Percentiles rank a stretch among this genome's conserved stretches.
phyloP scores from a whole-genome alignment of 1,140 invertebrate genomes.

The Drosophila kurseongensis region DNA sequence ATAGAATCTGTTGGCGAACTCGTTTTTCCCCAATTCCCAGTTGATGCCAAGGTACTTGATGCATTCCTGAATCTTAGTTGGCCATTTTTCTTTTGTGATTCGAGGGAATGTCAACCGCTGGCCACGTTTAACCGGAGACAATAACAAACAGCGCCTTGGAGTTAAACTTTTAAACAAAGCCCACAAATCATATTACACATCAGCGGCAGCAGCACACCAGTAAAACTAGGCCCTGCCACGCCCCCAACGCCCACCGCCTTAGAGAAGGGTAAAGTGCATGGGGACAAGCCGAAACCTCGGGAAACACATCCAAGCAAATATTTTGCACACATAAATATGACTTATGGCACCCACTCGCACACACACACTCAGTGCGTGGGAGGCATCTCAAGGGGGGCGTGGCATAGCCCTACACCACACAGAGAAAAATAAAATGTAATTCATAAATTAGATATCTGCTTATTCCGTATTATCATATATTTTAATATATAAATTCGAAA shows the following conservation, averaged over 20 bases:
- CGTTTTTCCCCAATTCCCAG: not conserved
- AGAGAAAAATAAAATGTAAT: not conserved
- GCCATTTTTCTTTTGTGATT: constrained; percentile 57
- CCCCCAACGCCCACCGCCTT: constrained; percentile 14
- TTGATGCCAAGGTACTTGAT: constrained; percentile 20
- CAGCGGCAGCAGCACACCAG: constrained; percentile 33
- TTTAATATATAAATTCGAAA: no score
- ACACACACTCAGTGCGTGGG: constrained; percentile 19
- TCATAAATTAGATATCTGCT: no score
- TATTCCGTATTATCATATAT: no score
- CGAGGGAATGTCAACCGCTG: constrained; percentile 57
- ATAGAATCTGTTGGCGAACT: constrained; percentile 14
- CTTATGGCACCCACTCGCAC: constrained; percentile 67
- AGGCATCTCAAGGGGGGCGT: constrained; percentile 5
- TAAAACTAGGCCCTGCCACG: constrained; percentile 46
- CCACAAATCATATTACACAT: constrained; percentile 67
- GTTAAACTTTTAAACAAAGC: constrained; percentile 65
- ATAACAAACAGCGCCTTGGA: constrained; percentile 54
- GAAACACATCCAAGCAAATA: constrained; percentile 50
- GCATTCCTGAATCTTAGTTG: constrained; percentile 38
- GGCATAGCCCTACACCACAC: constrained; percentile 9
- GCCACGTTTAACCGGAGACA: constrained; percentile 30
- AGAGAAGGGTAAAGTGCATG: constrained; percentile 42
- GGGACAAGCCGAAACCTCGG: constrained; percentile 24
- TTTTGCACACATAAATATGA: constrained; percentile 82